Evolutionary conservation across 2,113 vertebrate species (phyloP).

Genomic region (Ploceus nigricollis): DNA sequence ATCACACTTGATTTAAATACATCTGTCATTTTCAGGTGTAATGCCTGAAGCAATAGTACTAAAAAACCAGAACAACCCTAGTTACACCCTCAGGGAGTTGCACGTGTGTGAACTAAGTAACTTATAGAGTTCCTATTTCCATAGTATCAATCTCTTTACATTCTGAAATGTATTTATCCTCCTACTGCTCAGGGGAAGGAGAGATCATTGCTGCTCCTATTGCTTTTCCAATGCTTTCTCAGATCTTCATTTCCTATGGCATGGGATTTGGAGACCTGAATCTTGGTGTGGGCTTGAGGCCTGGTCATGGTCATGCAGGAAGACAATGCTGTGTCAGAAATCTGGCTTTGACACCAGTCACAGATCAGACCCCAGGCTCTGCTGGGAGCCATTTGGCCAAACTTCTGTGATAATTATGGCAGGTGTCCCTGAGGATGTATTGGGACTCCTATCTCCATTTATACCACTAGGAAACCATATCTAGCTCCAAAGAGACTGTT

Average conservation of each 20-base stretch:
- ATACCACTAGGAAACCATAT: background rate
- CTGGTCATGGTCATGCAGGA: rapidly evolving
- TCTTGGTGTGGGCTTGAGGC: background rate
- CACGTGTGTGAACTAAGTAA: conserved; percentile 48
- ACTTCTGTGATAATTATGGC: background rate
- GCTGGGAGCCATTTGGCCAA: background rate
- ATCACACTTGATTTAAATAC: conserved; percentile 51
- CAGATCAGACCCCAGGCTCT: background rate
- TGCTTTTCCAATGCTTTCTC: background rate
- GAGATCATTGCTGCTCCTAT: background rate
- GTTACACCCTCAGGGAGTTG: conserved; percentile 34
- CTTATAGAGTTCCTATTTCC: conserved; percentile 48
- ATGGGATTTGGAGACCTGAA: background rate
- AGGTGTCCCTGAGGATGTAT: background rate
- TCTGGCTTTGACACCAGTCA: background rate
- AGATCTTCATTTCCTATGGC: background rate
- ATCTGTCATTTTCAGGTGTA: conserved; percentile 69
- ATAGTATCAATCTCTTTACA: conserved; percentile 34
- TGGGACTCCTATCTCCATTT: background rate
- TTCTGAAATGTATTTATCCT: conserved; percentile 24
- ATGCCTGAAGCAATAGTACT: conserved; percentile 63
- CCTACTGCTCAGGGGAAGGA: background rate
- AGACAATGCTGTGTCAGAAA: background rate
- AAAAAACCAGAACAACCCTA: conserved; percentile 41
- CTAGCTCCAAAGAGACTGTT: rapidly evolving